Conservation (phyloP, 1,140 invertebrate species). For the Mercenaria mercenaria region DNA sequence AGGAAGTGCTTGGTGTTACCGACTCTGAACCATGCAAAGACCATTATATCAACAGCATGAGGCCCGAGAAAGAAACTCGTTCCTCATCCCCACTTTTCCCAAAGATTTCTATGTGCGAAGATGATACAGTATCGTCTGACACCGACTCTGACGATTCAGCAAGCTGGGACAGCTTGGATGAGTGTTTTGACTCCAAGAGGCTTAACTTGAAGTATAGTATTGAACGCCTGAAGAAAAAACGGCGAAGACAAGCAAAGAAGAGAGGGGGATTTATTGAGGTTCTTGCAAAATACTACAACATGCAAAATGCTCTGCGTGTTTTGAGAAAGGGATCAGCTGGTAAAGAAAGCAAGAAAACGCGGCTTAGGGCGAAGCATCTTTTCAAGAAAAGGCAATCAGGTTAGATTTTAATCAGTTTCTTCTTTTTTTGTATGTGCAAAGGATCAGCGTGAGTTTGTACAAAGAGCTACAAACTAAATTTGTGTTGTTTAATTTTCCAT, state of each 20-base stretch:
- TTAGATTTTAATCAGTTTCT: no score
- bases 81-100: constrained; percentile 40
- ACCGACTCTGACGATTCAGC: constrained; percentile 3
- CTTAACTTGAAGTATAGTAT: constrained; percentile 48
- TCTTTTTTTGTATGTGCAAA: no score
- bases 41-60: constrained; percentile 1
- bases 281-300: constrained; percentile 48
- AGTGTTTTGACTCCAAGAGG: constrained; percentile 29
- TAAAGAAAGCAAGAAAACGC: neutral
- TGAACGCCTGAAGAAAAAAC: constrained; percentile 38
- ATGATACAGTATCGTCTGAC: neutral
- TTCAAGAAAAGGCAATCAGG: neutral
- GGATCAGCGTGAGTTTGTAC: no score
- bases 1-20: constrained; percentile 46
- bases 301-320: constrained; percentile 26
- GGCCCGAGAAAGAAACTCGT: neutral
- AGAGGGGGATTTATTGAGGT: constrained; percentile 47
- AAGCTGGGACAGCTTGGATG: neutral
- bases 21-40: constrained; percentile 58
- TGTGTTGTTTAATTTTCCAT: no score
- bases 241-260: neutral
- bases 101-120: neutral
- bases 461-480: no score
- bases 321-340: constrained; percentile 18
- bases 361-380: neutral